Evolutionary conservation across 2,888 invertebrate genomes (phyloP).

Genomic region (Steinernema carpocapsae): DNA sequence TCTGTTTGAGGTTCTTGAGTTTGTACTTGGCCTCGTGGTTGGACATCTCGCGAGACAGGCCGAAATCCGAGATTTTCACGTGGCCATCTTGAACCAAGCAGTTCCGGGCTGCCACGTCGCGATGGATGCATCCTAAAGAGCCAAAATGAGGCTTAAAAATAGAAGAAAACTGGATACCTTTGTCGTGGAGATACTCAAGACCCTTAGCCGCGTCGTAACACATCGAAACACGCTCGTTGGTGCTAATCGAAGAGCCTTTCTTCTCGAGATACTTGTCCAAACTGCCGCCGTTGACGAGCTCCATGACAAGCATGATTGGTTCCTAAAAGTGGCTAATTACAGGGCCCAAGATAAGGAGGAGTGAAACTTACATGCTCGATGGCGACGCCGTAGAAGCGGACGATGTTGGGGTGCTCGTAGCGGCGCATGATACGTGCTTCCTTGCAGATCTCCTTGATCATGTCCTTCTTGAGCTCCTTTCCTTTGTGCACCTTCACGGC

Average conservation of each 20-base stretch:
- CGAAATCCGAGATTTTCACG: conserved; percentile 57
- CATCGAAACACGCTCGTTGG: conserved; percentile 40
- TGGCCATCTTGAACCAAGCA: conserved; percentile 49
- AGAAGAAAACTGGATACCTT: conserved; percentile 18
- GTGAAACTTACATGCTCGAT: conserved; percentile 44
- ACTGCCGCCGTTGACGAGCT: conserved; percentile 51
- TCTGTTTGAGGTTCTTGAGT: conserved; percentile 51
- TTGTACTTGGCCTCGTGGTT: conserved; percentile 54
- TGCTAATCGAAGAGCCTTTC: conserved; percentile 38
- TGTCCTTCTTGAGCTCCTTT: conserved; percentile 50
- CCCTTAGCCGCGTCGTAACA: conserved; percentile 53
- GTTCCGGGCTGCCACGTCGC: conserved; percentile 54
- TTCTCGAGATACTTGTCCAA: conserved; percentile 50
- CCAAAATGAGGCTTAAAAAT: not conserved
- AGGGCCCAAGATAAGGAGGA: not conserved
- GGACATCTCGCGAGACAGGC: conserved; percentile 52
- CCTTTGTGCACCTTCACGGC: conserved; percentile 58
- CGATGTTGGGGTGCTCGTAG: conserved; percentile 55
- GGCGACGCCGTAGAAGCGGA: conserved; percentile 54
- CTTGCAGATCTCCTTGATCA: conserved; percentile 57
- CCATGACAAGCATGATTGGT: conserved; percentile 58
- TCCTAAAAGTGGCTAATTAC: conserved; percentile 39
- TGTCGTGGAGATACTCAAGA: conserved; percentile 53
- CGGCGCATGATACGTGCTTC: conserved; percentile 57
- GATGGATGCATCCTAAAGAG: conserved; percentile 51